phyloP scores from a whole-genome alignment of 2,113 vertebrate species.

The Archilochus colubris region DNA sequence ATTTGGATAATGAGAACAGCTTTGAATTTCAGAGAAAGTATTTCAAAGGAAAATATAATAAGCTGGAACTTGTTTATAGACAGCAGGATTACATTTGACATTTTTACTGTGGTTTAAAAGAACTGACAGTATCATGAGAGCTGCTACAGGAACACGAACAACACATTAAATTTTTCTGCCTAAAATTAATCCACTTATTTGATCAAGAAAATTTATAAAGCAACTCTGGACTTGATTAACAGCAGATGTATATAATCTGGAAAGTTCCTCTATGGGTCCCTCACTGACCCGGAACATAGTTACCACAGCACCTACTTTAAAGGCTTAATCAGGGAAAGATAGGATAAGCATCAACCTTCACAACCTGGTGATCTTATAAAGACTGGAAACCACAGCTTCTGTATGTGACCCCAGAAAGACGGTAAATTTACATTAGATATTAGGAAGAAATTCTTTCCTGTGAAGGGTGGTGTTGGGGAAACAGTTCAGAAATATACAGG shows the following conservation, averaged over 20 bases:
- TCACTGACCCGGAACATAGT: neutral
- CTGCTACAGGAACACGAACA: neutral
- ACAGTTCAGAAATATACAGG: too few relatives aligned
- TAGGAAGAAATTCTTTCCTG: too few relatives aligned
- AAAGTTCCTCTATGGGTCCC: neutral
- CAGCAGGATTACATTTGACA: slow-evolving; percentile 20
- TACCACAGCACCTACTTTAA: neutral
- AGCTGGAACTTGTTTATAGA: slow-evolving; percentile 19
- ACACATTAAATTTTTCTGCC: neutral
- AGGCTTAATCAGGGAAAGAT: neutral
- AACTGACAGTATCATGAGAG: neutral
- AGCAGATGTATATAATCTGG: neutral
- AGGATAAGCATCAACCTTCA: neutral
- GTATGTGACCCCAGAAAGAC: neutral
- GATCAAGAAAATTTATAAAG: neutral
- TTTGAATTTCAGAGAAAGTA: neutral
- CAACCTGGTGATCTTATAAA: neutral
- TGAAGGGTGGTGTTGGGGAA: too few relatives aligned
- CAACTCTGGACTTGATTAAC: neutral
- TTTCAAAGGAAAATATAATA: slow-evolving; percentile 17
- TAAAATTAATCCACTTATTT: neutral
- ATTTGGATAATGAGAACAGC: neutral
- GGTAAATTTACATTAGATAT: too few relatives aligned
- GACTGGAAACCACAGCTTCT: neutral
- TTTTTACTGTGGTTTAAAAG: slow-evolving; percentile 24